Conservation (phyloP, 2,113 vertebrate genomes). For the sheep (Ovis aries) region ARS-UI_Ramb_v3.0 NC_056076.1:47098501-47099000, state of each 20-base stretch:
- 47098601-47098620: background rate
- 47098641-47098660: background rate
- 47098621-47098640: background rate
- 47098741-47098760: slow-evolving; percentile 27
- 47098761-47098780: background rate
- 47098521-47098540: background rate
- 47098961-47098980: background rate
- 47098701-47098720: background rate
- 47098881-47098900: slow-evolving; percentile 19
- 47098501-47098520: background rate
- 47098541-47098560: background rate
- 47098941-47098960: background rate
- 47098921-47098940: background rate
- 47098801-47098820: slow-evolving; percentile 24
- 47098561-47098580: background rate
- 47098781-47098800: slow-evolving; percentile 1
- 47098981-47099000: background rate
- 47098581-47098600: background rate
- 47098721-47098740: slow-evolving; percentile 38
- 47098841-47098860: slow-evolving; percentile 31
- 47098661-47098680: background rate
- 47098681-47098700: background rate
- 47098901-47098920: slow-evolving; percentile 19
- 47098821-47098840: slow-evolving; percentile 13
- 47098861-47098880: background rate